Conservation (phyloP, 2,888 invertebrate genomes). For the Nephrotoma guestfalica region DNA sequence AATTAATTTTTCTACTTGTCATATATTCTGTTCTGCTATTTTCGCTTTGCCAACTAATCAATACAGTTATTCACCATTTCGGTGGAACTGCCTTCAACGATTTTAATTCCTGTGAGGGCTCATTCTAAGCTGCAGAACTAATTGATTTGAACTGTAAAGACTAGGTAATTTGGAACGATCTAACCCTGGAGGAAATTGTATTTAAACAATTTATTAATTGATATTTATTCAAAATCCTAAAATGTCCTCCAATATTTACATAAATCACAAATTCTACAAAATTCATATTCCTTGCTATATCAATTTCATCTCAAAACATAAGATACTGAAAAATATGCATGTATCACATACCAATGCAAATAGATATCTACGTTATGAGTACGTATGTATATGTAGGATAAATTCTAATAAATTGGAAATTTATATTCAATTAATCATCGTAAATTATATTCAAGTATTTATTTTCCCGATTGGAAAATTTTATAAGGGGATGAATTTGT, state of each 20-base stretch:
- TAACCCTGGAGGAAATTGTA: not conserved
- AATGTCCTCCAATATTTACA: not conserved
- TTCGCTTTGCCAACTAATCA: too few species aligned
- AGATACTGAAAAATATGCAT: not conserved
- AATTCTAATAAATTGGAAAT: not conserved
- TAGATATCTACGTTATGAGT: not conserved
- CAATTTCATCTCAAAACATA: not conserved
- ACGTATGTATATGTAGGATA: not conserved
- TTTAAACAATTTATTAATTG: not conserved
- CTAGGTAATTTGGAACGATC: too few species aligned
- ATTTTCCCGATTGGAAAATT: not conserved
- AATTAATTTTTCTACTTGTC: too few species aligned
- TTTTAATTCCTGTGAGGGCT: too few species aligned
- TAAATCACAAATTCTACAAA: not conserved
- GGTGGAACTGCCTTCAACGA: too few species aligned
- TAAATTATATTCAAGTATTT: not conserved
- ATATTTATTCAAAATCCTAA: not conserved
- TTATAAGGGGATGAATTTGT: not conserved
- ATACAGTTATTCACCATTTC: too few species aligned
- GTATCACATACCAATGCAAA: not conserved
- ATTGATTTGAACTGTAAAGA: too few species aligned
- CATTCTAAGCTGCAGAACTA: too few species aligned
- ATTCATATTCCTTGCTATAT: not conserved
- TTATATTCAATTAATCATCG: not conserved
- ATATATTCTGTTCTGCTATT: too few species aligned